Evolutionary conservation across 2,797 vertebrate genomes (phyloP).

Genomic region (Fistularia commersonii): DNA sequence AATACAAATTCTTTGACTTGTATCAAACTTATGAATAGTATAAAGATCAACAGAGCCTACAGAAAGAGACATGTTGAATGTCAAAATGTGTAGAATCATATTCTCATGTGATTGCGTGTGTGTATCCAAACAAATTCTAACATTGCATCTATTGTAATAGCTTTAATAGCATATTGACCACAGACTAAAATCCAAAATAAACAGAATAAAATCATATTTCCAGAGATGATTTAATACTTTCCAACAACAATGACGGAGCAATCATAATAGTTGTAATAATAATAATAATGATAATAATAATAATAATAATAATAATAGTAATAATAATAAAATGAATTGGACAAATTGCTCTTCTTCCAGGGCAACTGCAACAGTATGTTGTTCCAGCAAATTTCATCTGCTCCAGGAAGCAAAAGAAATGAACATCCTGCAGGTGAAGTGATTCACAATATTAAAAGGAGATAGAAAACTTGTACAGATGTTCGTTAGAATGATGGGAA

Average conservation of each 20-base stretch:
- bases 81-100: too few relatives aligned
- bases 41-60: too few relatives aligned
- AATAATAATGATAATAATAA: slow-evolving; percentile 24
- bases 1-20: too few relatives aligned
- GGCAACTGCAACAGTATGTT: slow-evolving; percentile 18
- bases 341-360: slow-evolving; percentile 28
- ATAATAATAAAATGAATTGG: slow-evolving; percentile 35
- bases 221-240: slow-evolving; percentile 44
- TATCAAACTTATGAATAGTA: too few relatives aligned
- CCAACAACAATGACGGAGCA: slow-evolving; percentile 13
- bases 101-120: too few relatives aligned
- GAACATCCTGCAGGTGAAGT: neutral
- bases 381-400: slow-evolving; percentile 22
- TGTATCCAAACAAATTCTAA: too few relatives aligned
- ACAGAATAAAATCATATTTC: slow-evolving; percentile 49
- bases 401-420: slow-evolving; percentile 18
- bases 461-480: slow-evolving; percentile 3
- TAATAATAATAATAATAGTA: slow-evolving; percentile 32
- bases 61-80: too few relatives aligned
- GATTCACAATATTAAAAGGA: neutral
- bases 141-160: slow-evolving; percentile 19
- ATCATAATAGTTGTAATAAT: too few relatives aligned
- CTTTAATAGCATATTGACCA: slow-evolving; percentile 35
- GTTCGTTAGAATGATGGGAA: slow-evolving; percentile 3
- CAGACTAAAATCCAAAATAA: slow-evolving; percentile 42